These are phyloP conservation scores for Tetheella fluctuosa DNA, from an alignment of 2,888 invertebrate genomes.

Conservation along the genomic window DNA sequence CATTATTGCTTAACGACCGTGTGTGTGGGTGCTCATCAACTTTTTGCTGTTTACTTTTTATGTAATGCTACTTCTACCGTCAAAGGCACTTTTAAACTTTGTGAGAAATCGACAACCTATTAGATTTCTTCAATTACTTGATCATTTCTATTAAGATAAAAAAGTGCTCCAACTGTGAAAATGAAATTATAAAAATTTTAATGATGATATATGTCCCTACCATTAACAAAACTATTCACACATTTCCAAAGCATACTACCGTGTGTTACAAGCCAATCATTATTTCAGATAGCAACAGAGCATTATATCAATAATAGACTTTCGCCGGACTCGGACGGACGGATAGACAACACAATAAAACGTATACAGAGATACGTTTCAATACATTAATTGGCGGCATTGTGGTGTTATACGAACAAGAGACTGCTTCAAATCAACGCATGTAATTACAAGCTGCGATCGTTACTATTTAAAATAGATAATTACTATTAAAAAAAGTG, in stretches of 20 bases:
- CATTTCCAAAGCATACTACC: no score
- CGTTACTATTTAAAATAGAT: conserved; percentile 32
- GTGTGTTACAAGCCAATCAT: conserved; percentile 46
- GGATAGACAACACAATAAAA: conserved; percentile 42
- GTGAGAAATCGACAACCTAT: background rate
- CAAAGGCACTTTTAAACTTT: background rate
- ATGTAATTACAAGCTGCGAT: conserved; percentile 36
- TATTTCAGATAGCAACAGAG: conserved; percentile 30
- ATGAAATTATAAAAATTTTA: no score
- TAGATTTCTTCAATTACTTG: background rate
- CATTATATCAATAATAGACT: conserved; percentile 53
- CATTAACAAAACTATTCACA: no score
- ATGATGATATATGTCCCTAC: no score
- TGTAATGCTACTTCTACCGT: background rate
- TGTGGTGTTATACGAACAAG: conserved; percentile 25
- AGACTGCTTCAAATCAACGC: conserved; percentile 23
- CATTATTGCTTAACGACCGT: conserved; percentile 7
- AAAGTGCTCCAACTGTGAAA: no score
- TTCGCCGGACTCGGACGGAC: conserved; percentile 48
- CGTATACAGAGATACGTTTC: conserved; percentile 30
- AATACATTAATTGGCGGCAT: conserved; percentile 47
- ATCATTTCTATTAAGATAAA: no score
- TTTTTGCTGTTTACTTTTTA: background rate
- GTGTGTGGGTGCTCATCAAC: conserved; percentile 7
- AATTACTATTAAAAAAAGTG: conserved; percentile 27